phyloP scores from a whole-genome alignment of 2,888 invertebrate species.

The Tetranychus truncatus region DNA sequence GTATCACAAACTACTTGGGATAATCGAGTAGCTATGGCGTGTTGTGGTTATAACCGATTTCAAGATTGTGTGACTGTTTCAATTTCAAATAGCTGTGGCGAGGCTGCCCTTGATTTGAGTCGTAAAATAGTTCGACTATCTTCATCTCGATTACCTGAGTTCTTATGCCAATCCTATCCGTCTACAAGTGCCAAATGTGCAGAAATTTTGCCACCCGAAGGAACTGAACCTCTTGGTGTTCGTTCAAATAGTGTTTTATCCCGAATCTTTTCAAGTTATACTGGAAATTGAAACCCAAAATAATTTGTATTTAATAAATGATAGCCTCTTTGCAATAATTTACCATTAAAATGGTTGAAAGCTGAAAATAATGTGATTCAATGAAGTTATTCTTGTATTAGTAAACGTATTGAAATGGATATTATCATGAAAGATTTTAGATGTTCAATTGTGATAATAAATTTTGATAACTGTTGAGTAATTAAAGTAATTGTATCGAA shows the following conservation, averaged over 20 bases:
- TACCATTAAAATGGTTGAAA: no score
- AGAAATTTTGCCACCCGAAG: constrained; percentile 23
- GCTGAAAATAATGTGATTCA: no score
- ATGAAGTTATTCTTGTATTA: no score
- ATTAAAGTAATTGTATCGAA: no score
- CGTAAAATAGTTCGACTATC: constrained; percentile 26
- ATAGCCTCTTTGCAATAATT: no score
- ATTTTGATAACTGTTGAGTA: no score
- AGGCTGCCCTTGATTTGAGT: constrained; percentile 27
- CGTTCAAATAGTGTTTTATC: constrained; percentile 25
- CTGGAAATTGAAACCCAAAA: constrained; percentile 21
- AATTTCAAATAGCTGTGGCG: constrained; percentile 26
- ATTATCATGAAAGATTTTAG: no score
- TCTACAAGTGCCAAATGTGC: constrained; percentile 24
- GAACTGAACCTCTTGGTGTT: constrained; percentile 23
- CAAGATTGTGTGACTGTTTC: constrained; percentile 23
- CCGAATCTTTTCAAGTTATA: constrained; percentile 26
- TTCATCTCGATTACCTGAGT: constrained; percentile 26
- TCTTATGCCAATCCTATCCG: constrained; percentile 26
- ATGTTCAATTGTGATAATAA: no score
- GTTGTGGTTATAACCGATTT: constrained; percentile 23
- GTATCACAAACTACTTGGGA: constrained; percentile 24
- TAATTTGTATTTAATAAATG: neutral
- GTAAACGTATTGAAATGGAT: no score
- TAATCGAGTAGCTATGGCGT: constrained; percentile 26